phyloP scores from a whole-genome alignment of 2,888 invertebrate genomes.

The Athalia rosae region DNA sequence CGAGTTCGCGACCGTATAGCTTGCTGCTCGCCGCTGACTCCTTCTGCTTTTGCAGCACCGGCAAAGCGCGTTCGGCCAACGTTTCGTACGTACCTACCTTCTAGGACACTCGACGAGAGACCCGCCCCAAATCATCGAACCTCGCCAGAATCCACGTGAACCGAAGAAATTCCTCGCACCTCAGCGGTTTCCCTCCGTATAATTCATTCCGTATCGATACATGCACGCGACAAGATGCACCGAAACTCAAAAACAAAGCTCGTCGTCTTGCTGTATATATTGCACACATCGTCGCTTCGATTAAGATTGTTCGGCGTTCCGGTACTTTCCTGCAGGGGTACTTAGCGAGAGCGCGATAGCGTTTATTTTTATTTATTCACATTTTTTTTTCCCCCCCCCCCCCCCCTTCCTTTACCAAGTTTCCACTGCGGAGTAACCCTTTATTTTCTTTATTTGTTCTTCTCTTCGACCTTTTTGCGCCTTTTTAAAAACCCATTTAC shows the following conservation, averaged over 20 bases:
- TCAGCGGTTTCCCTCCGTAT: conserved; percentile 30
- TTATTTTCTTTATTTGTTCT: no score
- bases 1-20: conserved; percentile 49
- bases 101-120: background rate
- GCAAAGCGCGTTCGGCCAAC: no score
- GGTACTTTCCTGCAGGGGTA: conserved; percentile 51
- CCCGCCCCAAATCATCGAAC: conserved; percentile 5
- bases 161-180: conserved; percentile 29
- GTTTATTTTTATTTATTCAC: background rate
- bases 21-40: background rate
- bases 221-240: background rate
- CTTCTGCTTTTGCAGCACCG: background rate
- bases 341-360: conserved; percentile 36
- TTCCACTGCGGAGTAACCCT: no score
- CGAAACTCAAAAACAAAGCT: background rate
- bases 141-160: conserved; percentile 33
- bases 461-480: background rate
- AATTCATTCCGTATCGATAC: background rate
- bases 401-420: background rate
- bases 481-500: conserved; percentile 37
- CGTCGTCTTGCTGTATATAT: background rate
- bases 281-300: background rate
- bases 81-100: background rate
- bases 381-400: background rate
- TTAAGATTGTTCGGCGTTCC: conserved; percentile 57